Conservation (phyloP, 2,888 invertebrate species). For the Brachypalpus laphriformis region DNA sequence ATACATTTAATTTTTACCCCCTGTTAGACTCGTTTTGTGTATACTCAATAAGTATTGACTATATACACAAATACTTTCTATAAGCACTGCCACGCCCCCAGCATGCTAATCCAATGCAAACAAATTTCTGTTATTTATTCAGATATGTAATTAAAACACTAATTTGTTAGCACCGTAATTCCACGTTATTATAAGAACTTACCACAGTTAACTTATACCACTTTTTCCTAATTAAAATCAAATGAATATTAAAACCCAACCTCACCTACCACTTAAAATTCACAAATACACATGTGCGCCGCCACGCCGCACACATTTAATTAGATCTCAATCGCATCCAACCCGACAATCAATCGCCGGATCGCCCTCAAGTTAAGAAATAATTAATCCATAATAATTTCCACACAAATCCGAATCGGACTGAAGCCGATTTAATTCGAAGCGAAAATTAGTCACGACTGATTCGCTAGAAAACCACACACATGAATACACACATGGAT, state of each 20-base stretch:
- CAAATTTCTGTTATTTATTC: not conserved
- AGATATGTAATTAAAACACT: conserved; percentile 32
- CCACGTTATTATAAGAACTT: conserved; percentile 43
- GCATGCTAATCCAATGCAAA: not conserved
- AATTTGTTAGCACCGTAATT: conserved; percentile 25
- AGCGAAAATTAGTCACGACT: conserved; percentile 67
- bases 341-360: conserved; percentile 26
- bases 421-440: conserved; percentile 17
- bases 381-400: conserved; percentile 54
- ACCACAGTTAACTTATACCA: conserved; percentile 33
- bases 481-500: conserved; percentile 32
- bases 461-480: conserved; percentile 45
- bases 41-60: too few species aligned
- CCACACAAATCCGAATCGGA: conserved; percentile 37
- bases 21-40: too few species aligned
- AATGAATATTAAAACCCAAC: conserved; percentile 57
- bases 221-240: conserved; percentile 55
- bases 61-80: too few species aligned
- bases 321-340: conserved; percentile 22
- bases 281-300: conserved; percentile 25
- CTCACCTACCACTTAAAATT: conserved; percentile 58
- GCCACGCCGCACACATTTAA: not conserved
- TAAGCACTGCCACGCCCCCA: not conserved
- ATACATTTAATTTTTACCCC: too few species aligned
- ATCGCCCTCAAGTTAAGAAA: conserved; percentile 61